Percentiles rank a stretch among this genome's conserved stretches.
These are phyloP conservation scores for Brienomyrus longianalis DNA, from an alignment of 2,113 vertebrate genomes.

Conservation along the genomic window DNA sequence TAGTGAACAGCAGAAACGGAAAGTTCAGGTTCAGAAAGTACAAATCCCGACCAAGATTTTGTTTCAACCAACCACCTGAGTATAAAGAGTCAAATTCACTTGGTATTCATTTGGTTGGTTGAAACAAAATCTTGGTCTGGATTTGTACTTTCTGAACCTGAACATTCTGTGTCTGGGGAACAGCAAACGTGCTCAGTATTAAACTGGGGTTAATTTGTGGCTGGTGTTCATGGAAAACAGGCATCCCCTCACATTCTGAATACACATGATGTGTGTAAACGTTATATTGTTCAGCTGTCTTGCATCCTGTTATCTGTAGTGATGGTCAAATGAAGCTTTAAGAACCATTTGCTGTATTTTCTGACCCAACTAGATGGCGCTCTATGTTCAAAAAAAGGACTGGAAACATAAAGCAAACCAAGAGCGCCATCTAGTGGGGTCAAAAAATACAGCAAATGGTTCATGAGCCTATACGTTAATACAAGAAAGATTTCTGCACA, in stretches of 20 bases:
- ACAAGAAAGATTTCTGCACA: background rate
- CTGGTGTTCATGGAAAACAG: background rate
- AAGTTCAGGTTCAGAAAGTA: background rate
- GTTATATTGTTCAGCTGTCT: background rate
- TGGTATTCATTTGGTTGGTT: background rate
- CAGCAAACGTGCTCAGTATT: background rate
- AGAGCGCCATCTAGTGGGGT: background rate
- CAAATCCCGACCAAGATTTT: background rate
- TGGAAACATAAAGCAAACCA: background rate
- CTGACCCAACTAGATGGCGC: background rate
- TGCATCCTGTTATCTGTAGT: background rate
- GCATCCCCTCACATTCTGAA: background rate
- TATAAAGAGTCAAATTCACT: background rate
- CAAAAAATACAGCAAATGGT: background rate
- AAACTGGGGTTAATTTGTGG: background rate
- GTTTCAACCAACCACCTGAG: background rate
- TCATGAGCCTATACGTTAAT: background rate
- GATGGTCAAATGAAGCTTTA: background rate
- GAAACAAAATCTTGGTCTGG: background rate
- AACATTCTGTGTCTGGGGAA: background rate
- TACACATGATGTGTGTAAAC: background rate
- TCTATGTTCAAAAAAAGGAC: background rate
- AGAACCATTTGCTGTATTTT: background rate
- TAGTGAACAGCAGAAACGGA: background rate
- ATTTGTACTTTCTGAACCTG: too few species aligned